Percentiles rank a stretch among this genome's conserved stretches.
Evolutionary conservation across 2,888 invertebrate species (phyloP).

Genomic region (Calliopum simillimum): DNA sequence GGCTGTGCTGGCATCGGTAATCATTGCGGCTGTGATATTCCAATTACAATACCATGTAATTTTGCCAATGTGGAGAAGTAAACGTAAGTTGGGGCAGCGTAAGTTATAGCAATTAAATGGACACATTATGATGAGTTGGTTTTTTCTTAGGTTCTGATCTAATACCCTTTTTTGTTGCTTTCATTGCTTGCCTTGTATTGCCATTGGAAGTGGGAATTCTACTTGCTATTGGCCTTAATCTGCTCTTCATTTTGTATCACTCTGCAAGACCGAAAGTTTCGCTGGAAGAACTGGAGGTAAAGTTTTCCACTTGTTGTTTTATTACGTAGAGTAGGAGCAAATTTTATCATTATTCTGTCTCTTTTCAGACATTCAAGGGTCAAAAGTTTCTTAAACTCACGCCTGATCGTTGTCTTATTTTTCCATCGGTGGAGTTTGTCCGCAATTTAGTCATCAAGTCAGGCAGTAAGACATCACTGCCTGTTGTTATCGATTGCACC

Average conservation of each 20-base stretch:
- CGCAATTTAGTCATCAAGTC: slow-evolving; percentile 85
- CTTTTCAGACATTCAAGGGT: slow-evolving; percentile 72
- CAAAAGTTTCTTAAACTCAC: slow-evolving; percentile 84
- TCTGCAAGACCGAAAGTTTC: slow-evolving; percentile 87
- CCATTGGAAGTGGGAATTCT: slow-evolving; percentile 90
- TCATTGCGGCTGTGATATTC: slow-evolving; percentile 89
- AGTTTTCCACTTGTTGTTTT: no score
- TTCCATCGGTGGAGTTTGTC: slow-evolving; percentile 92
- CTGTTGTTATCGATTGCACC: slow-evolving; percentile 88
- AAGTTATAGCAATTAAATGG: no score
- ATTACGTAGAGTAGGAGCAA: no score
- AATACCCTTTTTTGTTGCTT: slow-evolving; percentile 87
- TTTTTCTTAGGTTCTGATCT: slow-evolving; percentile 81
- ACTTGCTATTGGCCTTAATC: slow-evolving; percentile 83
- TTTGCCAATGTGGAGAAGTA: slow-evolving; percentile 87
- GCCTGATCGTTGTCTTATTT: slow-evolving; percentile 88
- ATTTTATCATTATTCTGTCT: neutral
- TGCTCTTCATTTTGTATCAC: slow-evolving; percentile 87
- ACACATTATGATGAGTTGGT: no score
- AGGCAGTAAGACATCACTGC: slow-evolving; percentile 73
- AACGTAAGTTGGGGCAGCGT: slow-evolving; percentile 73
- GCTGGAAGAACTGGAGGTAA: slow-evolving; percentile 80
- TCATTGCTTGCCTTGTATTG: slow-evolving; percentile 84
- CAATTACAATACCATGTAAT: slow-evolving; percentile 88
- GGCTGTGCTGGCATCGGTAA: slow-evolving; percentile 85